Conservation (phyloP, 2,797 vertebrate genomes). For the Pteronotus mesoamericanus region DNA sequence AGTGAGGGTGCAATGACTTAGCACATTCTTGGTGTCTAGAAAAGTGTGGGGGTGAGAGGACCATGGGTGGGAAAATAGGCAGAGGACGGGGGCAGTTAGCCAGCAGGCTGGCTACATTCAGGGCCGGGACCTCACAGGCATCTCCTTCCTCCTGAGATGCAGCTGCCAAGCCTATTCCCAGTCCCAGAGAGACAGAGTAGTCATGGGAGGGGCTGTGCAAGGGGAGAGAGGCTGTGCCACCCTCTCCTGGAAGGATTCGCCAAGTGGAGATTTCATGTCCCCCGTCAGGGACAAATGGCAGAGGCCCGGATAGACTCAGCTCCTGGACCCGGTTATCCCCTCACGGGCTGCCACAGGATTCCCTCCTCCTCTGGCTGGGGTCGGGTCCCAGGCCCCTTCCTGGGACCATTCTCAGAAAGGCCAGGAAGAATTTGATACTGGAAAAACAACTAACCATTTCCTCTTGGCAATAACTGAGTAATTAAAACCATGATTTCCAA, state of each 20-base stretch:
- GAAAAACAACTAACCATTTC: slow-evolving; percentile 42
- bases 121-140: neutral
- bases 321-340: neutral
- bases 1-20: neutral
- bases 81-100: neutral
- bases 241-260: neutral
- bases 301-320: neutral
- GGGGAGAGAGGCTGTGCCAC: neutral
- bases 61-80: neutral
- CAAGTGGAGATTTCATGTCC: neutral
- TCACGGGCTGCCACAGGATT: neutral
- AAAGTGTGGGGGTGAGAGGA: neutral
- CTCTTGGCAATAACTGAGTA: slow-evolving; percentile 9
- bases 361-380: neutral
- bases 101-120: rapidly evolving
- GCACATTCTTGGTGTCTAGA: neutral
- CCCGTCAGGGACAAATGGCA: neutral
- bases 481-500: slow-evolving; percentile 24
- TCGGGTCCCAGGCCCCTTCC: neutral
- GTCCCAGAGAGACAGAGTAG: neutral
- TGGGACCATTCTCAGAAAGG: neutral
- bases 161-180: neutral
- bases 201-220: neutral
- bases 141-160: neutral
- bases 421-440: neutral